These are phyloP conservation scores for Cochlearius cochlearius DNA, from an alignment of 2,113 vertebrate species.

Conservation along the genomic window DNA sequence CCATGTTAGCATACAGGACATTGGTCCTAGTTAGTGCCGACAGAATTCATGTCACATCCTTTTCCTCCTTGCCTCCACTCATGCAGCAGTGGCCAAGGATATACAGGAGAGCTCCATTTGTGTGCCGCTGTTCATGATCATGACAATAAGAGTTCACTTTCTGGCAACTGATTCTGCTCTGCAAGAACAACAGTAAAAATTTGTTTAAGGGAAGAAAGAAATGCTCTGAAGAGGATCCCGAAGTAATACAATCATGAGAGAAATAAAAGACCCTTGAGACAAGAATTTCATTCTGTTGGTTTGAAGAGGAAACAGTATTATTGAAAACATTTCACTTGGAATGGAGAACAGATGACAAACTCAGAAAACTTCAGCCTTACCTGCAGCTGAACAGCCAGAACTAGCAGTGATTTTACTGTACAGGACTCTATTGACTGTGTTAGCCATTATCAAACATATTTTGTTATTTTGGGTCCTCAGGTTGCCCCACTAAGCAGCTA, in stretches of 20 bases:
- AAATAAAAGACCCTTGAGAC: constrained; percentile 11
- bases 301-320: constrained; percentile 19
- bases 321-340: neutral
- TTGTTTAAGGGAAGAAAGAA: constrained; percentile 43
- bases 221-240: constrained; percentile 4
- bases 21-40: neutral
- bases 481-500: neutral
- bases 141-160: neutral
- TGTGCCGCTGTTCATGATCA: neutral
- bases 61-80: neutral
- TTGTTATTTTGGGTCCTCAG: neutral
- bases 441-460: neutral
- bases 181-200: neutral
- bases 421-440: neutral
- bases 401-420: neutral
- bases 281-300: constrained; percentile 16
- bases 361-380: neutral
- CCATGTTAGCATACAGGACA: neutral
- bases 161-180: neutral
- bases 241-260: neutral
- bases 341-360: neutral
- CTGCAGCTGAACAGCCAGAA: neutral
- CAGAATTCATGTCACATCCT: neutral
- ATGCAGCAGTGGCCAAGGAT: neutral
- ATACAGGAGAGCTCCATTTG: neutral